phyloP scores from a whole-genome alignment of 2,797 vertebrate species.

The Moxostoma hubbsi region DNA sequence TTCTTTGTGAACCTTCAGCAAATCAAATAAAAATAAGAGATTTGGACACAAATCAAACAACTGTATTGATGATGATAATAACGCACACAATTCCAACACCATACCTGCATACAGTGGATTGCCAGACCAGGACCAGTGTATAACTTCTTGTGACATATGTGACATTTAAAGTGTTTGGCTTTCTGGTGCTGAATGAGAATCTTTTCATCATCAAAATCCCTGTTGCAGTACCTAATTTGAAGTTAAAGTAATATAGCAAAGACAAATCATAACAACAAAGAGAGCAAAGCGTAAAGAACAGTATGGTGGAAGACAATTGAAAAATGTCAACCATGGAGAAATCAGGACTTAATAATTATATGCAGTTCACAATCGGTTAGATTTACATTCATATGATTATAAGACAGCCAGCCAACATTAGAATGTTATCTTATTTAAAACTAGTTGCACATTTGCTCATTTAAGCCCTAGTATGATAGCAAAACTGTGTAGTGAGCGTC shows the following conservation, averaged over 20 bases:
- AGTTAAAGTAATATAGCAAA: conserved; percentile 21
- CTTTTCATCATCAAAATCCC: conserved; percentile 98
- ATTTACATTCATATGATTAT: no score
- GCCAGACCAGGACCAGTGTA: conserved; percentile 97
- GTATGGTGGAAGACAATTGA: no score
- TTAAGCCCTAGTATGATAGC: no score
- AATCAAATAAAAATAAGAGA: not conserved
- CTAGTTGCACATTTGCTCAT: no score
- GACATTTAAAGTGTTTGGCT: conserved; percentile 99
- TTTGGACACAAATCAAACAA: not conserved
- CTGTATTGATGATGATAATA: no score
- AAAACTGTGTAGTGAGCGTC: no score
- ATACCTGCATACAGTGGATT: conserved; percentile 98
- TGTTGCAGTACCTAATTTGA: conserved; percentile 90
- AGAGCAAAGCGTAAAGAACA: not conserved
- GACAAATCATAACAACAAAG: not conserved
- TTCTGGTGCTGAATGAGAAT: conserved; percentile 99
- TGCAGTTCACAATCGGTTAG: no score
- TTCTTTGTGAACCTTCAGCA: conserved; percentile 93
- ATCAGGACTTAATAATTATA: no score
- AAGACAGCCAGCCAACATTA: no score
- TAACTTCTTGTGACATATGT: conserved; percentile 97
- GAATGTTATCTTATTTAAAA: no score
- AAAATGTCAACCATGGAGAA: no score
- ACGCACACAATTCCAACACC: not conserved